Percentiles rank a stretch among this genome's conserved stretches.
Conservation (phyloP, 2,797 vertebrate species). For the Lophius americanus region DNA sequence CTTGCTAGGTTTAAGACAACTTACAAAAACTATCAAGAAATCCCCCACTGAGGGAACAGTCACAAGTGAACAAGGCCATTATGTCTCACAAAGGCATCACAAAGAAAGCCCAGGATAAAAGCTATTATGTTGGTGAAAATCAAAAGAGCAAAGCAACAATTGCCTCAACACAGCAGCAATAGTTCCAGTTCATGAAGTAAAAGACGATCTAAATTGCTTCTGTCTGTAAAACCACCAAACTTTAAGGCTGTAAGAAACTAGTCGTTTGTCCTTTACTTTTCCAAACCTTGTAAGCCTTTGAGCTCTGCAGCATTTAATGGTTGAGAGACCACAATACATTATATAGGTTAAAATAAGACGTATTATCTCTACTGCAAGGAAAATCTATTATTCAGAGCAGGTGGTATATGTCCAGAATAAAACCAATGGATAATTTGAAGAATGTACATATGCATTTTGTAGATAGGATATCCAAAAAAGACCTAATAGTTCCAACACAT, state of each 20-base stretch:
- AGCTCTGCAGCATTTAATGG: conserved; percentile 69
- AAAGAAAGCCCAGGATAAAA: conserved; percentile 59
- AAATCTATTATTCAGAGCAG: conserved; percentile 68
- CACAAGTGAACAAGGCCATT: conserved; percentile 42
- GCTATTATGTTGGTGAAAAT: conserved; percentile 64
- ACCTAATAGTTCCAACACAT: conserved; percentile 11
- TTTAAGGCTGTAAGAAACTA: conserved; percentile 47
- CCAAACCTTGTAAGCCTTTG: conserved; percentile 49
- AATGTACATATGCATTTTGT: conserved; percentile 26
- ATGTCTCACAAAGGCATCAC: conserved; percentile 40
- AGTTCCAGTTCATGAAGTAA: conserved; percentile 62
- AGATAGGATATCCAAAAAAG: background rate
- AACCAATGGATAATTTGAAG: conserved; percentile 30
- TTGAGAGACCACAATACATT: conserved; percentile 71
- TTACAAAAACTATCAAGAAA: conserved; percentile 55
- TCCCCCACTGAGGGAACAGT: conserved; percentile 41
- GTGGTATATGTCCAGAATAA: conserved; percentile 44
- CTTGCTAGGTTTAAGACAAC: conserved; percentile 27
- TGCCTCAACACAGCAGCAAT: conserved; percentile 57
- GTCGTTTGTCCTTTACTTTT: conserved; percentile 56
- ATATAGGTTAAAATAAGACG: conserved; percentile 56
- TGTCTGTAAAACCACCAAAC: conserved; percentile 61
- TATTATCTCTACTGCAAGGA: conserved; percentile 56
- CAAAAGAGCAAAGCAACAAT: conserved; percentile 61
- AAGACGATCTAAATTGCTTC: conserved; percentile 70